Conservation (phyloP, 2,113 vertebrate genomes). For the Nanorana parkeri region DNA sequence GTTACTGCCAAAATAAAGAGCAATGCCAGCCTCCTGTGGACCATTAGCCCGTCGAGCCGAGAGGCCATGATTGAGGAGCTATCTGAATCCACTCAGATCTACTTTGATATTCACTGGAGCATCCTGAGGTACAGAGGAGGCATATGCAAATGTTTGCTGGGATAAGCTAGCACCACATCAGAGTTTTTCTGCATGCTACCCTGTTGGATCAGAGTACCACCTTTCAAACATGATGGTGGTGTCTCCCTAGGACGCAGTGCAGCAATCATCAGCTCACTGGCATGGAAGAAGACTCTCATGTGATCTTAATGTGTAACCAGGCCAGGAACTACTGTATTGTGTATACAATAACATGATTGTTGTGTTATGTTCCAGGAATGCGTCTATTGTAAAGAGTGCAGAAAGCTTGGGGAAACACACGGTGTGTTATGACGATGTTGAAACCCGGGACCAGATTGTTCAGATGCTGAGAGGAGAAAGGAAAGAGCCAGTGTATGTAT, state of each 20-base stretch:
- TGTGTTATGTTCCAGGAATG: constrained; percentile 67
- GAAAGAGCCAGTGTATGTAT: constrained; percentile 71
- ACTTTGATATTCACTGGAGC: constrained; percentile 66
- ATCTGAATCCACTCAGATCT: constrained; percentile 67
- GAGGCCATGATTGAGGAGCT: constrained; percentile 69
- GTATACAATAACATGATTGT: no score
- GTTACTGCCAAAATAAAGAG: constrained; percentile 73
- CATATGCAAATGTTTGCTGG: neutral
- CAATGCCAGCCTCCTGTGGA: constrained; percentile 74
- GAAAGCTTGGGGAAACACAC: constrained; percentile 73
- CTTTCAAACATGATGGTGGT: no score
- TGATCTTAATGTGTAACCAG: no score
- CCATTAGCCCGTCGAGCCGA: constrained; percentile 69
- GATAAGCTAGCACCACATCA: no score
- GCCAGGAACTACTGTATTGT: no score
- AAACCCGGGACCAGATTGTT: constrained; percentile 70
- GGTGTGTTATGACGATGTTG: constrained; percentile 67
- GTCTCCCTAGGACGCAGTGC: no score
- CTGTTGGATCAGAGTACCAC: no score
- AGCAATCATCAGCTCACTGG: no score
- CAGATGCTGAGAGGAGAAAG: constrained; percentile 70
- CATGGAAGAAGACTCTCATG: no score
- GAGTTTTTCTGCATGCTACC: no score
- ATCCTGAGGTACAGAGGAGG: constrained; percentile 66
- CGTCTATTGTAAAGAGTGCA: constrained; percentile 73